These are phyloP conservation scores for Strigamia transsilvanica DNA, from an alignment of 2,888 invertebrate species.

Conservation along the genomic window DNA sequence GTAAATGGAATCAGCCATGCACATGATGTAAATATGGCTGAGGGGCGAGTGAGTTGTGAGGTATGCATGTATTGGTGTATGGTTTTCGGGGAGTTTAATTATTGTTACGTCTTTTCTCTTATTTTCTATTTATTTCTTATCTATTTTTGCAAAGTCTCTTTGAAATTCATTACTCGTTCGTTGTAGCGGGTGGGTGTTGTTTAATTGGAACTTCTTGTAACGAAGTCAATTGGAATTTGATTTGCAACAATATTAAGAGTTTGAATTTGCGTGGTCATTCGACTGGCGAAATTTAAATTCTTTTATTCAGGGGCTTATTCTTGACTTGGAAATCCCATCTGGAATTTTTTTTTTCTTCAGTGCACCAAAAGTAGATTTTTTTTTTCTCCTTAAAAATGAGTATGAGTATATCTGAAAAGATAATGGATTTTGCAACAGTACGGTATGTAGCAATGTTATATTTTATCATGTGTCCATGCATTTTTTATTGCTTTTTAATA, in stretches of 20 bases:
- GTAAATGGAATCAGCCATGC: constrained; percentile 43
- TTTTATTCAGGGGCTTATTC: neutral
- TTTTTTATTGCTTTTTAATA: too few relatives aligned
- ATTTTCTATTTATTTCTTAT: constrained; percentile 17
- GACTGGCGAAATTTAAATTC: neutral
- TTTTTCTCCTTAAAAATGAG: too few relatives aligned
- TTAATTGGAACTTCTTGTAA: neutral
- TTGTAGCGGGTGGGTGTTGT: neutral
- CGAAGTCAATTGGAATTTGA: constrained; percentile 11
- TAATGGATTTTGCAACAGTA: neutral
- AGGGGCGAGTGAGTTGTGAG: neutral
- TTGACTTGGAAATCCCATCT: too few relatives aligned
- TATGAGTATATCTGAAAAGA: neutral
- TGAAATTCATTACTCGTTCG: neutral
- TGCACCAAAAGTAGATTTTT: too few relatives aligned
- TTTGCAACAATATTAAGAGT: constrained; percentile 11
- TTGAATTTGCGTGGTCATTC: constrained; percentile 11
- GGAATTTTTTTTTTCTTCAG: too few relatives aligned
- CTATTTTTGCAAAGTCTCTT: neutral
- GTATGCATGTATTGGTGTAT: neutral
- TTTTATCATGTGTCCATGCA: too few relatives aligned
- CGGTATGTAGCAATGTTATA: too few relatives aligned
- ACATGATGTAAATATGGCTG: constrained; percentile 29
- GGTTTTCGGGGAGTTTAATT: constrained; percentile 4
- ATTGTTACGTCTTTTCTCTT: neutral